Evolutionary conservation across 2,113 vertebrate genomes (phyloP).

Genomic region (Odontesthes bonariensis): DNA sequence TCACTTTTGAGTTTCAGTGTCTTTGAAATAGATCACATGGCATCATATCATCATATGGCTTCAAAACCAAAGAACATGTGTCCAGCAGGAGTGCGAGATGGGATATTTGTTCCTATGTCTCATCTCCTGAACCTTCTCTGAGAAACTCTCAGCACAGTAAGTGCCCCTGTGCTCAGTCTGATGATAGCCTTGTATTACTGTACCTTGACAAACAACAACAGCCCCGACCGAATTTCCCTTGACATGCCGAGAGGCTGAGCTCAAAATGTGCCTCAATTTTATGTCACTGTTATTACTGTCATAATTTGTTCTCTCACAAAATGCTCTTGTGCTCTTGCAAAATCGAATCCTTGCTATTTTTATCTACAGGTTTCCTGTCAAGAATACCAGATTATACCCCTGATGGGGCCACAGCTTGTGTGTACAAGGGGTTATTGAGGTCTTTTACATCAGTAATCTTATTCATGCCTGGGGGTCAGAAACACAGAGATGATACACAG

Average conservation of each 20-base stretch:
- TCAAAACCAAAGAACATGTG: conserved; percentile 1
- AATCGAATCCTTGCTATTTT: conserved; percentile 48
- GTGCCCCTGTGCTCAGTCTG: conserved; percentile 14
- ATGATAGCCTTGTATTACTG: conserved; percentile 4
- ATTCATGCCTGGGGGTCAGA: conserved; percentile 33
- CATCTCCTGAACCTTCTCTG: conserved; percentile 35
- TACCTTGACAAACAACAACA: conserved; percentile 14
- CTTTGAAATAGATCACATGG: no score
- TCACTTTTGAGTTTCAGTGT: neutral
- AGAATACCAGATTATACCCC: conserved; percentile 43
- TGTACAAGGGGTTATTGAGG: conserved; percentile 17
- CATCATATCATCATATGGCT: neutral
- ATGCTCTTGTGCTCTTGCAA: conserved; percentile 26
- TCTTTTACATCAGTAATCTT: conserved; percentile 40
- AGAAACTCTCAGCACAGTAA: conserved; percentile 5
- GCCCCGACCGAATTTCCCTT: conserved; percentile 7
- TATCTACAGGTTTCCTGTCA: conserved; percentile 50
- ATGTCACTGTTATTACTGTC: conserved; percentile 28
- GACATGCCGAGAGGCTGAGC: neutral
- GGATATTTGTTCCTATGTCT: conserved; percentile 38
- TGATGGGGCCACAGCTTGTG: conserved; percentile 33
- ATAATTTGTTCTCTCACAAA: conserved; percentile 27
- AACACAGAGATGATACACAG: conserved; percentile 24
- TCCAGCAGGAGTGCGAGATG: neutral
- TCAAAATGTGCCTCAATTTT: conserved; percentile 26